phyloP scores from a whole-genome alignment of 2,113 vertebrate species.

The Mus spicilegus region DNA sequence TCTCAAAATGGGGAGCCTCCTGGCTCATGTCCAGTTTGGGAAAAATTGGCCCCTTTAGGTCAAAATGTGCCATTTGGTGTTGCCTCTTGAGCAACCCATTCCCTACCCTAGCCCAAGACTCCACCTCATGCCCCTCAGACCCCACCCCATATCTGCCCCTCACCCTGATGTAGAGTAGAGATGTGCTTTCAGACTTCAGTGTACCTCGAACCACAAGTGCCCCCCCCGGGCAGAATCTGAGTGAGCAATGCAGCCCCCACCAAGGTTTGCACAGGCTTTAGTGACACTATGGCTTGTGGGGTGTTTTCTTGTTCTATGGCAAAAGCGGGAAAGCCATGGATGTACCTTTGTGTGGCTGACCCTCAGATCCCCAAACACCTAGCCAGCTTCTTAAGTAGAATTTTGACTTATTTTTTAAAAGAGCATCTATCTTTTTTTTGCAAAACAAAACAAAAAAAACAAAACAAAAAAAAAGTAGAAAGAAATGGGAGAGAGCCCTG shows the following conservation, averaged over 20 bases:
- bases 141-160: background rate
- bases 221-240: constrained; percentile 70
- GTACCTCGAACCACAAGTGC: constrained; percentile 78
- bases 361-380: constrained; percentile 71
- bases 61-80: background rate
- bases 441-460: background rate
- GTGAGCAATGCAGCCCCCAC: constrained; percentile 60
- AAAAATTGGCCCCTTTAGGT: background rate
- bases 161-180: background rate
- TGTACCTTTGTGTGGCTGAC: constrained; percentile 60
- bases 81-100: background rate
- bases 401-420: constrained; percentile 34
- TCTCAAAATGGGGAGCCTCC: constrained; percentile 45
- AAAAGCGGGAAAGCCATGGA: background rate
- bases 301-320: background rate
- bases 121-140: fast-evolving
- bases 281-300: constrained; percentile 35
- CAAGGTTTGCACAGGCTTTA: constrained; percentile 36
- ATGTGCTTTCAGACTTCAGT: background rate
- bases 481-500: constrained; percentile 52
- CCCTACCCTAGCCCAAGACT: background rate
- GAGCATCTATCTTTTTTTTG: constrained; percentile 78
- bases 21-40: background rate
- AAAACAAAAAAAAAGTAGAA: background rate
- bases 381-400: constrained; percentile 70